phyloP scores from a whole-genome alignment of 2,888 invertebrate species.

The Rhamphomyia laevipes region DNA sequence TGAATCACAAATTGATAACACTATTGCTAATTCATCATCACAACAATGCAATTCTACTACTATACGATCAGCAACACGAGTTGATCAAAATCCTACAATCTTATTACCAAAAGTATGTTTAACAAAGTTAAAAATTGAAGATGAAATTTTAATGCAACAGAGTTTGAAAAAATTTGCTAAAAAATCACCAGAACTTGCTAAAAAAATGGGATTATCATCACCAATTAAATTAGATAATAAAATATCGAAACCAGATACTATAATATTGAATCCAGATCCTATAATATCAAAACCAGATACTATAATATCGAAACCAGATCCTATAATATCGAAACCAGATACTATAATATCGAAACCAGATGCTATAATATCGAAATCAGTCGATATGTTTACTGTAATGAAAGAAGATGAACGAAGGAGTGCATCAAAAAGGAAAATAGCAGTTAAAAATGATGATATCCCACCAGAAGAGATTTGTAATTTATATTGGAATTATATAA shows the following conservation, averaged over 20 bases:
- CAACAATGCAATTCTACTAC: background rate
- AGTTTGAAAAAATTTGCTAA: slow-evolving; percentile 52
- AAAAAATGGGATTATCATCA: slow-evolving; percentile 42
- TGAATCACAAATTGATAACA: too few relatives aligned
- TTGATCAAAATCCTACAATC: background rate
- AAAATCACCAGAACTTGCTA: slow-evolving; percentile 47
- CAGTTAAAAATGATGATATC: slow-evolving; percentile 26
- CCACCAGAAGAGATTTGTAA: slow-evolving; percentile 36
- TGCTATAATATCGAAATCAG: slow-evolving; percentile 4
- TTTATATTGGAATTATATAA: slow-evolving; percentile 10
- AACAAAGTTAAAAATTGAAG: slow-evolving; percentile 12
- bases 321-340: slow-evolving; percentile 5
- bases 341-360: background rate
- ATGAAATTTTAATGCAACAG: slow-evolving; percentile 50
- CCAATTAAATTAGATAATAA: slow-evolving; percentile 1
- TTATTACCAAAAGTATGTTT: slow-evolving; percentile 3
- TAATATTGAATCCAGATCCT: slow-evolving; percentile 3
- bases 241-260: slow-evolving; percentile 7
- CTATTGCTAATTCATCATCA: too few relatives aligned
- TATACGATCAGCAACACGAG: background rate
- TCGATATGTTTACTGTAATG: slow-evolving; percentile 40
- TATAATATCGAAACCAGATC: slow-evolving; percentile 4
- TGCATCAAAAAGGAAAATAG: slow-evolving; percentile 38
- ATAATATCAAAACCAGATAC: slow-evolving; percentile 5
- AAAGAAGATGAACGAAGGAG: slow-evolving; percentile 41